Percentiles rank a stretch among this genome's conserved stretches.
Conservation (phyloP, 2,113 vertebrate species). For the Merops nubicus region DNA sequence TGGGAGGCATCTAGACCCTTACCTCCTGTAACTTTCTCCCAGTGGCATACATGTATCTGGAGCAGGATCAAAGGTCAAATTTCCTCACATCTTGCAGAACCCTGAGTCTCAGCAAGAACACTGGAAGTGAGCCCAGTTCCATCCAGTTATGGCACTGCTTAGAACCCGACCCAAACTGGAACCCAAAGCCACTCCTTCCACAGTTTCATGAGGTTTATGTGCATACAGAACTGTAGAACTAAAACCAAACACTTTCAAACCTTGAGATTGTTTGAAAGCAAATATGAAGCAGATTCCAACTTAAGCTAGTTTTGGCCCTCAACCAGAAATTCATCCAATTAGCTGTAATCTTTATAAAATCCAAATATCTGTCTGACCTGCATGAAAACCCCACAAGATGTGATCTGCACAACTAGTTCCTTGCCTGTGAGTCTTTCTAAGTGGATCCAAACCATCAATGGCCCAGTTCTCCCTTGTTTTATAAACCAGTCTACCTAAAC, state of each 20-base stretch:
- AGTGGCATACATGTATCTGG: background rate
- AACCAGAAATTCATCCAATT: constrained; percentile 26
- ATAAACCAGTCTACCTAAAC: background rate
- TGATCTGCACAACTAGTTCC: background rate
- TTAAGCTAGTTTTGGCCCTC: background rate
- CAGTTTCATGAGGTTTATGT: background rate
- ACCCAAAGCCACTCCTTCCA: background rate
- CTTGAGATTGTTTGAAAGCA: background rate
- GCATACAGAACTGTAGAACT: background rate
- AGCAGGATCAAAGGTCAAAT: background rate
- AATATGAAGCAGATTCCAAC: background rate
- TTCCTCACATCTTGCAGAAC: background rate
- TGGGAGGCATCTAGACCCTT: background rate
- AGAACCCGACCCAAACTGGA: background rate
- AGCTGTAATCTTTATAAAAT: background rate
- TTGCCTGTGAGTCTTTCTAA: background rate
- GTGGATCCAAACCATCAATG: background rate
- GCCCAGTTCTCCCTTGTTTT: background rate
- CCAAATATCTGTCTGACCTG: background rate
- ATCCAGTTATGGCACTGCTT: background rate
- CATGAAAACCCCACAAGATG: background rate
- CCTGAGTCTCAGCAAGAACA: background rate
- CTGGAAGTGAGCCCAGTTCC: background rate
- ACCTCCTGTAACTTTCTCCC: background rate
- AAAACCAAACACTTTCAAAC: background rate